Percentiles rank a stretch among this genome's conserved stretches.
Evolutionary conservation across 2,888 invertebrate species (phyloP).

Genomic region (Villa cingulata): DNA sequence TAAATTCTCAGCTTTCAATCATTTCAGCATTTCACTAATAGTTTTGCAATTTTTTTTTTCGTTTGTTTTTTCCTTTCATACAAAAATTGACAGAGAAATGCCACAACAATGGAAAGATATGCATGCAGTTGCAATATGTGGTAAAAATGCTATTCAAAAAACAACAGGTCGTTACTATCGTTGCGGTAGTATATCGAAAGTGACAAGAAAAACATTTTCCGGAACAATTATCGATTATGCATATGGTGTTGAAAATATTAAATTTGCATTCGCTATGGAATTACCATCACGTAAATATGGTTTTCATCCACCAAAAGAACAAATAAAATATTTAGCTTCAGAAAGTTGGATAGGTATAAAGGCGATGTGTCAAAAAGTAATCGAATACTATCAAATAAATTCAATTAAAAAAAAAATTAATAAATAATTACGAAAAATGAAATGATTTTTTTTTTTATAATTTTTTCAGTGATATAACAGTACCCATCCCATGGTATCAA

Average conservation of each 20-base stretch:
- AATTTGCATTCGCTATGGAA: slow-evolving; percentile 32
- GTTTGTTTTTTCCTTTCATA: background rate
- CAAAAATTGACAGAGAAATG: slow-evolving; percentile 24
- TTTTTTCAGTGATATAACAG: too few relatives aligned
- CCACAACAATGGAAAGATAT: slow-evolving; percentile 24
- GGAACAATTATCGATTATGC: slow-evolving; percentile 35
- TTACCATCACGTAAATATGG: slow-evolving; percentile 29
- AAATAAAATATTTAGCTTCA: slow-evolving; percentile 27
- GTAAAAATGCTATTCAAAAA: slow-evolving; percentile 26
- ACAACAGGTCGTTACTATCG: slow-evolving; percentile 30
- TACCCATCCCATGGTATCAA: too few relatives aligned
- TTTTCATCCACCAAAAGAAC: slow-evolving; percentile 29
- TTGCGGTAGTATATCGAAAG: slow-evolving; percentile 29
- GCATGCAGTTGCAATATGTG: slow-evolving; percentile 27
- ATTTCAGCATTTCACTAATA: too few relatives aligned
- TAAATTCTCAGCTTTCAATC: too few relatives aligned
- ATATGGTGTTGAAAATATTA: slow-evolving; percentile 27
- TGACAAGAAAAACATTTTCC: slow-evolving; percentile 26
- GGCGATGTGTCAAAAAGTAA: slow-evolving; percentile 32
- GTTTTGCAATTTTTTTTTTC: background rate
- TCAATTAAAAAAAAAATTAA: too few relatives aligned
- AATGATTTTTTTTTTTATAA: too few relatives aligned
- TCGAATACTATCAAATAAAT: slow-evolving; percentile 16
- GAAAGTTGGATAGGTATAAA: slow-evolving; percentile 35
- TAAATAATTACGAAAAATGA: too few relatives aligned